These are phyloP conservation scores for Salarias fasciatus DNA, from an alignment of 2,797 vertebrate species.

Conservation along the genomic window DNA sequence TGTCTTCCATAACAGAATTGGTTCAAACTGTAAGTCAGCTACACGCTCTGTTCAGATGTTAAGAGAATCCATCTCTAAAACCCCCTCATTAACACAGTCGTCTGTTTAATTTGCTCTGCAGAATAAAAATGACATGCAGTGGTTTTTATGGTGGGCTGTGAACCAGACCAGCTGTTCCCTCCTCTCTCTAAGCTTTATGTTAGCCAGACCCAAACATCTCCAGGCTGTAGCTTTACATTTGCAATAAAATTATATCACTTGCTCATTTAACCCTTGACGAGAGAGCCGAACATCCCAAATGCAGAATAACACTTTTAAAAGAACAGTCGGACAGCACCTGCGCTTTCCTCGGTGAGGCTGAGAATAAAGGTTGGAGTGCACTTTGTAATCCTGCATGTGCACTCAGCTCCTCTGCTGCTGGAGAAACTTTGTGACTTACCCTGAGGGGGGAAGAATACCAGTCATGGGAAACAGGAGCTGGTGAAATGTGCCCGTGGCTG, in stretches of 20 bases:
- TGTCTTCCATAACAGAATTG: no score
- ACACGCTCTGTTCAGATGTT: no score
- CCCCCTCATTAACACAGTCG: no score
- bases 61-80: no score
- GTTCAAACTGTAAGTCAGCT: no score
- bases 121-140: neutral
- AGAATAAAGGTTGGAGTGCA: slow-evolving; percentile 4
- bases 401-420: slow-evolving; percentile 33
- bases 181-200: neutral
- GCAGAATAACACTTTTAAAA: neutral
- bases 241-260: neutral
- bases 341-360: slow-evolving; percentile 6
- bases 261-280: neutral
- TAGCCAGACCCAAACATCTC: neutral
- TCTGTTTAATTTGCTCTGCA: no score
- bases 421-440: slow-evolving; percentile 50
- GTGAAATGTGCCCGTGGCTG: slow-evolving; percentile 63
- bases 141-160: neutral
- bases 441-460: slow-evolving; percentile 48
- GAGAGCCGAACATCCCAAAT: neutral
- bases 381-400: slow-evolving; percentile 51
- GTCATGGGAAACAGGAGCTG: slow-evolving; percentile 65
- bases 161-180: neutral
- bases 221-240: neutral
- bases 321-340: slow-evolving; percentile 5